These are phyloP conservation scores for Melitaea cinxia DNA, from an alignment of 1,140 invertebrate genomes.

Conservation along the genomic window DNA sequence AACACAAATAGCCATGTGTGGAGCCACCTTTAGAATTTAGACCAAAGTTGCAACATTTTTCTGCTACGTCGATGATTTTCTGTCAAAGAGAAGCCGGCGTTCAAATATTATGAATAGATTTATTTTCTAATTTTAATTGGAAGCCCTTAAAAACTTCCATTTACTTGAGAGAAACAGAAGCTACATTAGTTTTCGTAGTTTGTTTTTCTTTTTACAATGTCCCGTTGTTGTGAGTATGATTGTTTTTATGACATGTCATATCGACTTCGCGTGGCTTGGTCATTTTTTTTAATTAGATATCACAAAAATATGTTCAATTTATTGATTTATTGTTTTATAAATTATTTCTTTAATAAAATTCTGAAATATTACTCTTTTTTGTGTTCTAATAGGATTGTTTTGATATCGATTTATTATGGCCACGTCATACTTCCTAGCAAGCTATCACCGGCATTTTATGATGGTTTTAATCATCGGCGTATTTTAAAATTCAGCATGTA, in stretches of 20 bases:
- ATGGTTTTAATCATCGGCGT: too few species aligned
- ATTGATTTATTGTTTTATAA: background rate
- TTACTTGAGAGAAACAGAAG: slow-evolving; percentile 3
- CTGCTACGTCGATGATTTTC: slow-evolving; percentile 58
- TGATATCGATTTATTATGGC: slow-evolving; percentile 40
- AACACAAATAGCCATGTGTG: too few species aligned
- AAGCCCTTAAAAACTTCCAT: background rate
- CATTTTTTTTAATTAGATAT: background rate
- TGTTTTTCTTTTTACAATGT: slow-evolving; percentile 19
- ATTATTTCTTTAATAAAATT: background rate
- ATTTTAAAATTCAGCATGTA: too few species aligned
- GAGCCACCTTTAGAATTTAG: too few species aligned
- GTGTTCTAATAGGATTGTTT: background rate
- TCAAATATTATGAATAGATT: slow-evolving; percentile 28
- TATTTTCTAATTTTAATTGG: background rate
- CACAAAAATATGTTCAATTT: background rate
- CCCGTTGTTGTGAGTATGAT: slow-evolving; percentile 24
- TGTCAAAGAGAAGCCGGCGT: slow-evolving; percentile 45
- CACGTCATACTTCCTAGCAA: slow-evolving; percentile 59
- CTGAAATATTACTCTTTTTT: background rate
- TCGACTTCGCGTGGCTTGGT: slow-evolving; percentile 3
- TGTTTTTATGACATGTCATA: background rate
- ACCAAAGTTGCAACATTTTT: background rate
- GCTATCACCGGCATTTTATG: slow-evolving; percentile 26
- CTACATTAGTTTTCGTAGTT: slow-evolving; percentile 3